Conservation (phyloP, 2,113 vertebrate genomes). For the Scalopus aquaticus region DNA sequence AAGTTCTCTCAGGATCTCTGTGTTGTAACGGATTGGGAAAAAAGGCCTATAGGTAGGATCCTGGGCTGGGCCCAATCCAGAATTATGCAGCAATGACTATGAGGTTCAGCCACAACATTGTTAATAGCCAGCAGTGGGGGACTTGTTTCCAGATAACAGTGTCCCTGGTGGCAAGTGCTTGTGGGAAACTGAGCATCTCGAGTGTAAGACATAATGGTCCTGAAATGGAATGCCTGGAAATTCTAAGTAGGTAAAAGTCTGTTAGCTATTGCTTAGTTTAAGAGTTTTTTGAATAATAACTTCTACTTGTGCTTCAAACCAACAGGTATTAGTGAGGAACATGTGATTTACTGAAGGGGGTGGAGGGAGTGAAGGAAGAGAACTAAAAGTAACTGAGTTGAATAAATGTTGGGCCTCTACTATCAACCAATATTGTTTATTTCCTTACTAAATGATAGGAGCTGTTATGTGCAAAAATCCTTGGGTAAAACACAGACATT, state of each 20-base stretch:
- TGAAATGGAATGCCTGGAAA: conserved; percentile 11
- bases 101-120: background rate
- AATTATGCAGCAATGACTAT: background rate
- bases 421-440: background rate
- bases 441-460: background rate
- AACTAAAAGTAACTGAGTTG: conserved; percentile 10
- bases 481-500: background rate
- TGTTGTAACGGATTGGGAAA: background rate
- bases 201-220: background rate
- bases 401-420: background rate
- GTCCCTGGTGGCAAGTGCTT: background rate
- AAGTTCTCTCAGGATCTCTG: background rate
- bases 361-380: background rate
- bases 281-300: background rate
- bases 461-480: background rate
- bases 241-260: background rate
- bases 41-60: background rate
- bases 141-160: background rate
- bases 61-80: background rate
- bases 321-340: background rate
- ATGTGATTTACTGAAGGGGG: background rate
- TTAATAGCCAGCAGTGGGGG: background rate
- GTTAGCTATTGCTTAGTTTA: background rate
- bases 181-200: background rate
- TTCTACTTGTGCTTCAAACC: conserved; percentile 35